Evolutionary conservation across 2,888 invertebrate species (phyloP), one percentile per base, ranked within the genome.

Genomic region (Orthosia incerta): DNA sequence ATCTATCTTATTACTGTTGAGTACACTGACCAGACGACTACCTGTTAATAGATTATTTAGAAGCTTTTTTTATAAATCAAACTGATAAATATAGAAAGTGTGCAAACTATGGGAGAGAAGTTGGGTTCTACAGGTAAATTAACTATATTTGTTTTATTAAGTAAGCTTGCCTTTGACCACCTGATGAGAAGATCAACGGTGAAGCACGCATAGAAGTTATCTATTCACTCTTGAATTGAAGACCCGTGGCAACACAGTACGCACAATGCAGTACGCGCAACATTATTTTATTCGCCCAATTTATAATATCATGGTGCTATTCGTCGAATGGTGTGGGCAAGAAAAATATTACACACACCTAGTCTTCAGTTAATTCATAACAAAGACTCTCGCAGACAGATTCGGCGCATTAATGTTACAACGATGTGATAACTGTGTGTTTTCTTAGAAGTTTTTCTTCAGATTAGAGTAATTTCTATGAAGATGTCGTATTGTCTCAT

Each of bases 51-150:
- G 0, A 61, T 20, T 18, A 9, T 39, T 9, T 39, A 31, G 31
- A 7, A 7, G 0, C 9, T 39, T 7, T 39, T 39, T 39, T 39
- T 31, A 39, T 39, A 39, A 39, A 39, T 39, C 1, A 9, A n/a
- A 26, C 11, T 45, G 3, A 2, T n/a, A 20, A 1, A 0, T 51
- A 9, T 0, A 4, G 7, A 2, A 59, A 48, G 45, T 71, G 65
- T 57, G 48, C n/a, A 20, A n/a, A 26, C 20, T 61, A 77, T 77
- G 76, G 76, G 78, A 71, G 51, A 53, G n/a, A n/a, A 26, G 2
- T n/a, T 76, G 48, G 71, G 46, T 53, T 18, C n/a, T 5, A 48
- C 76, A 72, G 76, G 76, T 76, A 1, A n/a, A 50, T 31, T 0
- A 23, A 9, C 7, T 31, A 7, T 31, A 31, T 31, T 31, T 31